Percentiles rank a stretch among this genome's conserved stretches.
phyloP scores from a whole-genome alignment of 2,888 invertebrate species.

The Sialis lutaria region DNA sequence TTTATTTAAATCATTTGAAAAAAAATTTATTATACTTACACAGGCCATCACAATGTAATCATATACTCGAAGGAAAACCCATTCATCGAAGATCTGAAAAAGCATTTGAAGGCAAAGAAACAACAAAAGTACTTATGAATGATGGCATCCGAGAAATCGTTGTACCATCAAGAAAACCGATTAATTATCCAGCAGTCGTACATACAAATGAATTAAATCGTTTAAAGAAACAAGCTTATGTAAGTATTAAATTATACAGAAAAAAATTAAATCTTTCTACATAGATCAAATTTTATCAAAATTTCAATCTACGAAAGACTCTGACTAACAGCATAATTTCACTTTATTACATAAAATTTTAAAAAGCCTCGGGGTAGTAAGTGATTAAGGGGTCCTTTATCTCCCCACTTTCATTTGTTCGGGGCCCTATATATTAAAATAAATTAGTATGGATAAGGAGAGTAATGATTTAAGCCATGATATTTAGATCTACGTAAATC shows the following conservation, averaged over 20 bases:
- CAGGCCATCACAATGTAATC: constrained; percentile 18
- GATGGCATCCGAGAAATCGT: constrained; percentile 29
- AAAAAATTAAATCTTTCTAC: no score
- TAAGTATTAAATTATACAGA: constrained; percentile 14
- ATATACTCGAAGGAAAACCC: constrained; percentile 18
- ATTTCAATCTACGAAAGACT: no score
- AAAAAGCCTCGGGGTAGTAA: no score
- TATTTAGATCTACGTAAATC: neutral
- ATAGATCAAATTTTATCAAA: no score
- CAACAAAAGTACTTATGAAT: constrained; percentile 21
- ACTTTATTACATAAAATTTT: no score
- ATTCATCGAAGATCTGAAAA: constrained; percentile 19
- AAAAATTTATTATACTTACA: constrained; percentile 4
- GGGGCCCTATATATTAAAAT: no score
- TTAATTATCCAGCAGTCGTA: constrained; percentile 38
- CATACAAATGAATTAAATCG: constrained; percentile 39
- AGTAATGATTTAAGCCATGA: no score
- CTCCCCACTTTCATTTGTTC: no score
- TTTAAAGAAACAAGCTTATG: constrained; percentile 38
- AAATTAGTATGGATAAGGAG: no score
- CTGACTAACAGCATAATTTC: no score
- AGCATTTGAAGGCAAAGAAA: constrained; percentile 18
- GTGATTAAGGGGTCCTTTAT: no score
- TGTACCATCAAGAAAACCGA: constrained; percentile 32
- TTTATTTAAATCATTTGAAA: neutral